These are phyloP conservation scores for Calliopum simillimum DNA, from an alignment of 2,888 invertebrate species.

Conservation along the genomic window DNA sequence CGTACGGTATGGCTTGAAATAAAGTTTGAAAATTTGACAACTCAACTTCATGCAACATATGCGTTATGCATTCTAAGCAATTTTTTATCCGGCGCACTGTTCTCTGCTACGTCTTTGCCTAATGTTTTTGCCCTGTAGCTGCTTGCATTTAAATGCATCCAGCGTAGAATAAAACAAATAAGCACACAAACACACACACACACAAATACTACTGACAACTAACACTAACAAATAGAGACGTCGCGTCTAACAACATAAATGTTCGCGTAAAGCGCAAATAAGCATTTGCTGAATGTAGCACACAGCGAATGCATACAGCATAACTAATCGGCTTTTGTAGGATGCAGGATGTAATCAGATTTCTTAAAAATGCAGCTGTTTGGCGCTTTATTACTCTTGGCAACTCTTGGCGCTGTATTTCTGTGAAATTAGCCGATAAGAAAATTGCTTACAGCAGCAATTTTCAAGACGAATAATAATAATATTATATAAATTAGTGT, in stretches of 20 bases:
- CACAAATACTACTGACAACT: no score
- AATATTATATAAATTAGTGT: no score
- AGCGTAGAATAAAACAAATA: neutral
- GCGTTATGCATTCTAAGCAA: no score
- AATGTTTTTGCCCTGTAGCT: neutral
- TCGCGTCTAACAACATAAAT: neutral
- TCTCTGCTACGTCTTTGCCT: no score
- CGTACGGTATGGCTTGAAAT: no score
- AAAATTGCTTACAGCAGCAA: neutral
- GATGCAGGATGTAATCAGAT: no score
- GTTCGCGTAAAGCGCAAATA: neutral
- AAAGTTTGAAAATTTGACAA: no score
- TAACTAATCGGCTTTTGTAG: conserved; percentile 17
- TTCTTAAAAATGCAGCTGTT: neutral
- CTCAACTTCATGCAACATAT: no score
- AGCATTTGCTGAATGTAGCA: neutral
- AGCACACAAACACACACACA: no score
- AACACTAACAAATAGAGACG: neutral
- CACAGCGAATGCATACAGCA: conserved; percentile 7
- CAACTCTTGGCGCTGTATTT: neutral
- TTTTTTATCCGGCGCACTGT: no score
- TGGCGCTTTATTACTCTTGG: neutral
- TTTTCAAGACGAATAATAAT: neutral
- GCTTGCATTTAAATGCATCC: neutral
- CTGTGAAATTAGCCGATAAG: conserved; percentile 14